Base-by-base conservation (phyloP, 1,140 invertebrate genomes). In the Notospermus geniculatus region DNA sequence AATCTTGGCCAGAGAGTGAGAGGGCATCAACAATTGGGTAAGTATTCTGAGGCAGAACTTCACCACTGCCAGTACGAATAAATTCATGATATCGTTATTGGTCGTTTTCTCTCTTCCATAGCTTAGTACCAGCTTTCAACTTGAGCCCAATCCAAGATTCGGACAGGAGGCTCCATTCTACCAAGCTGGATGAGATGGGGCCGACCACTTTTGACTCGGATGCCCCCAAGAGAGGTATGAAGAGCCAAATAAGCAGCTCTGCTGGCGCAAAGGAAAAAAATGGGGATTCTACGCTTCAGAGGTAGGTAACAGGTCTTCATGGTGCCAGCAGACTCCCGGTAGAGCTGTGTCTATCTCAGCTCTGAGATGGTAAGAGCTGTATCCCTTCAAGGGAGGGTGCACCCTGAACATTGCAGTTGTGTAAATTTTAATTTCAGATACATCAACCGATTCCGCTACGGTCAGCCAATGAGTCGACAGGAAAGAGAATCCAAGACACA, bases 1-100 rank as follows among this genome's bases (percentile, higher is more conserved):
- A 75, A 58, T 70, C 70, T 9, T 75, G 73, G 73, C 73, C 73
- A 11, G 65, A 64, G 36, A 73, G 66, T 54, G 73, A 75, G 27
- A 58, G 64, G 45, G 70, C 68, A n/a, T 71, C 71, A 1, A 63
- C 60, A 39, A 27, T 58, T 17, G 32, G 60, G 60, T 62, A 30
- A 15, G 30, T 43, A 58, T n/a, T n/a, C n/a, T n/a, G n/a, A n/a
- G n/a, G n/a, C n/a, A n/a, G n/a, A n/a, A n/a, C n/a, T n/a, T n/a
- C n/a, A n/a, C n/a, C n/a, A n/a, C n/a, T n/a, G n/a, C n/a, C n/a
- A n/a, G n/a, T n/a, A n/a, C n/a, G n/a, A n/a, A n/a, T n/a, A n/a
- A n/a, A n/a, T n/a, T 36, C 4, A 36, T 15, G 4, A 7, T 7
- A 36, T 36, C 32, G 5, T 15, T 15, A 36, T 7, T 15, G 5